Evolutionary conservation across 2,888 invertebrate species (phyloP), one percentile per base, ranked within the genome.

Genomic region (Protodeltote pygarga): DNA sequence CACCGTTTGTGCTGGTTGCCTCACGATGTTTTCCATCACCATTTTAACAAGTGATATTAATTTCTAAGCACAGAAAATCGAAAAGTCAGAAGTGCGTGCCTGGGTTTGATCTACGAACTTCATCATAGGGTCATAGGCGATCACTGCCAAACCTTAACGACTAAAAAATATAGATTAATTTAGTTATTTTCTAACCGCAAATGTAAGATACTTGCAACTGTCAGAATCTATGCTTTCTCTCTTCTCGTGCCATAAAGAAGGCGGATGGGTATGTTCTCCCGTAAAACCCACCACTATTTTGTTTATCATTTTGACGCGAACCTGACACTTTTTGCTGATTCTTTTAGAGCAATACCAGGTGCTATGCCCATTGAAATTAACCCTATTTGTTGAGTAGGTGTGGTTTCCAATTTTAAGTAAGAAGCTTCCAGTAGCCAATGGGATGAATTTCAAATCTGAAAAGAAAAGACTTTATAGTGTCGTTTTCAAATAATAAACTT

Each of bases 301-400:
- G 6, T 75, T 63, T 5, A 59, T 40, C 71, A 79, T 85, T 27
- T 71, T 81, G 11, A 83, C 73, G 0, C 75, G 70, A 1, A 70
- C 85, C 6, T 68, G 69, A 40, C 87, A 88, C 14, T 73, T 76
- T 28, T 68, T 80, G 31, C 80, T 75, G 8, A 73, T 46, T 10
- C 86, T 71, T 41, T 78, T 83, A 0, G 87, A 87, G 32, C 87
- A 87, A 27, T 85, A 85, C 85, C 87, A 87, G 0, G 75, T 62
- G 3, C 71, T 77, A 21, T 48, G 71, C 0, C 75, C 73, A 0
- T 52, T 37, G 5, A 73, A 54, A 3, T 73, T 71, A 5, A 59
- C 72, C 16, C 69, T 67, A 40, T 79, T 84, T 0, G 79, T 74
- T 0, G 80, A 82, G 25, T 71, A 87, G 0, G 82, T 83, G 13